phyloP scores from a whole-genome alignment of 2,888 invertebrate genomes.

The Drosophila nr. perissopoda region DNA sequence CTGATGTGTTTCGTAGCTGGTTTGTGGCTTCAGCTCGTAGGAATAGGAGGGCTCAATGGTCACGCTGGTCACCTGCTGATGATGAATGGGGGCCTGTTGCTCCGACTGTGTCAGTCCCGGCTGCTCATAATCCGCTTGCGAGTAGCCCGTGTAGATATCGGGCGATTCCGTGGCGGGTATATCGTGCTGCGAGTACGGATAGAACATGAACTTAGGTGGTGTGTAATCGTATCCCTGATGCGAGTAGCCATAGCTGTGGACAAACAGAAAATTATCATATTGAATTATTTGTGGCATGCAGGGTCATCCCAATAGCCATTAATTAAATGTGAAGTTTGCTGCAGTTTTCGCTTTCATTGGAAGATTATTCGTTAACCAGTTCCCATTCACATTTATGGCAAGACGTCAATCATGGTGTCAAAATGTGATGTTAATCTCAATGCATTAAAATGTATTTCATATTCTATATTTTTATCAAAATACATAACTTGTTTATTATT shows the following conservation, averaged over 20 bases:
- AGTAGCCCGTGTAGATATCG: slow-evolving; percentile 57
- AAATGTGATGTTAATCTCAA: neutral
- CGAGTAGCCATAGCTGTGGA: slow-evolving; percentile 83
- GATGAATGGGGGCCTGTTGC: slow-evolving; percentile 35
- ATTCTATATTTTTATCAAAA: neutral
- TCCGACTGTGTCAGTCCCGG: slow-evolving; percentile 37
- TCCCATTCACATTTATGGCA: slow-evolving; percentile 83
- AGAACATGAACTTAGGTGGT: slow-evolving; percentile 88
- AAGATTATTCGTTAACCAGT: slow-evolving; percentile 3
- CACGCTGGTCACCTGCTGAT: slow-evolving; percentile 83
- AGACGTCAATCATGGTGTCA: slow-evolving; percentile 42
- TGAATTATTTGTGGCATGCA: neutral
- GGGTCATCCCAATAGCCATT: neutral
- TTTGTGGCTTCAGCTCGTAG: slow-evolving; percentile 82
- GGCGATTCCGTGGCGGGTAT: slow-evolving; percentile 84
- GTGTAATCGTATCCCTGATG: slow-evolving; percentile 83
- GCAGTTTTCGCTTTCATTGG: neutral
- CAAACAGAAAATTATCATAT: neutral
- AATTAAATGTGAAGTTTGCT: neutral
- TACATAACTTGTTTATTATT: neutral
- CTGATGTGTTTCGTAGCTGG: slow-evolving; percentile 63
- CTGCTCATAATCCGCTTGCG: slow-evolving; percentile 62
- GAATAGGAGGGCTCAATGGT: slow-evolving; percentile 88
- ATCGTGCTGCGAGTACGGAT: slow-evolving; percentile 90
- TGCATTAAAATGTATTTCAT: neutral